Conservation (phyloP, 1,140 invertebrate species). For the Rhynchophorus ferrugineus region DNA sequence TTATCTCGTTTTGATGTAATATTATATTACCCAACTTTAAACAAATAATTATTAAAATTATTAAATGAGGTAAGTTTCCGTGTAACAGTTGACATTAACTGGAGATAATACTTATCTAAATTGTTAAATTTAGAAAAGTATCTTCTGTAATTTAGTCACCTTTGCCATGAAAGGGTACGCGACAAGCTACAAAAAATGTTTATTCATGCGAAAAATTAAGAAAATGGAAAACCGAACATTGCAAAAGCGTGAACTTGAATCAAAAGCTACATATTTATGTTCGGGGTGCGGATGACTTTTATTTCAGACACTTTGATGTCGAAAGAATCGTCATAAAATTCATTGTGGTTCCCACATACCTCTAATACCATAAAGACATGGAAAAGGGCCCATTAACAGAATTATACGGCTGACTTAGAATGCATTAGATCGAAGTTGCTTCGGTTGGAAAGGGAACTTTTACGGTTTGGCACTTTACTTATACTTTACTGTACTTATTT, state of each 20-base stretch:
- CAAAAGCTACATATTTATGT: conserved; percentile 11
- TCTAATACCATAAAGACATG: conserved; percentile 12
- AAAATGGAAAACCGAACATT: neutral
- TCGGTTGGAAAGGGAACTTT: conserved; percentile 7
- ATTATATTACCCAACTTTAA: neutral
- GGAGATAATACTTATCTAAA: neutral
- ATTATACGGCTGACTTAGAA: conserved; percentile 12
- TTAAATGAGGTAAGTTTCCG: neutral
- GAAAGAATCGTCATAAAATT: conserved; percentile 14
- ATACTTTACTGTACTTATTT: conserved; percentile 6
- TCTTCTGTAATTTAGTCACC: neutral
- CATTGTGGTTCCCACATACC: conserved; percentile 12
- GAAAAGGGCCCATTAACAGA: conserved; percentile 10
- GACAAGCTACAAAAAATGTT: neutral
- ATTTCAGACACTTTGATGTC: conserved; percentile 13
- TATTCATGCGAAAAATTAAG: neutral
- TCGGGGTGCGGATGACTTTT: conserved; percentile 5
- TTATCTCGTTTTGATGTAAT: neutral
- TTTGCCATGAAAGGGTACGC: neutral
- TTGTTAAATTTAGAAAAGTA: neutral
- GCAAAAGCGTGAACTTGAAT: conserved; percentile 1
- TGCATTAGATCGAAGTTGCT: conserved; percentile 5
- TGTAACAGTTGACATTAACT: neutral
- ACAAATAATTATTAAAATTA: neutral
- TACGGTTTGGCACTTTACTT: conserved; percentile 3